Evolutionary conservation across 2,888 invertebrate species (phyloP), one percentile per base, ranked within the genome.

Genomic region (Cantharis nigra): DNA sequence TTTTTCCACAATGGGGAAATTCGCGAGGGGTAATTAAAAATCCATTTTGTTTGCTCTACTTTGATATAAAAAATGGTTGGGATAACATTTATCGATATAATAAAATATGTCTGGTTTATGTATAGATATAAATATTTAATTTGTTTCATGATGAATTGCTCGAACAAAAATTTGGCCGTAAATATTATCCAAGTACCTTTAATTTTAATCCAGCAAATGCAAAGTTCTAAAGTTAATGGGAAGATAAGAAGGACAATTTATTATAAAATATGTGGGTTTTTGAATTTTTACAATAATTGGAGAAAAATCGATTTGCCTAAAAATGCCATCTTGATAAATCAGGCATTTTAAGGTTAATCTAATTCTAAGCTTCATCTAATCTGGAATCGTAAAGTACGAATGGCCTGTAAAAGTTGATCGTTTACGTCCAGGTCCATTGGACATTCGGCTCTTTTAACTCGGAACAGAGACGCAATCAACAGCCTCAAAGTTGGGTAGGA

Each of bases 361-460:
- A 74, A 75, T 72, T 78, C 70, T 33, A 70, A 74, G 72, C 30
- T 75, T 78, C 72, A 72, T 78, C 75, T 75, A 75, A 78, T 78
- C 78, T 74, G 72, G 65, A 28, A 33, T 75, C 78, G 75, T 78
- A 78, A 78, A 75, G 72, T 70, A 75, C 26, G 72, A 78, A 72
- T 72, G 72, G 72, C 33, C 75, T 63, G 69, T 75, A 72, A 78
- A 78, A 78, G 75, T 78, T 75, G 75, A 75, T 75, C 75, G 72
- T 77, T 77, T 74, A 70, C 71, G 69, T 74, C 74, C 49, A 69
- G 71, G 74, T 74, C 77, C 71, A 77, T 77, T 74, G 77, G 74
- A 69, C 77, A 72, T 77, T 30, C 71, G 65, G 28, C 63, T 69
- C 69, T 74, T 77, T 74, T 77, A 77, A 71, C 73, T 74, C 26